These are phyloP conservation scores for Lepidothrix coronata DNA, from an alignment of 2,113 vertebrate species.

Conservation along the genomic window DNA sequence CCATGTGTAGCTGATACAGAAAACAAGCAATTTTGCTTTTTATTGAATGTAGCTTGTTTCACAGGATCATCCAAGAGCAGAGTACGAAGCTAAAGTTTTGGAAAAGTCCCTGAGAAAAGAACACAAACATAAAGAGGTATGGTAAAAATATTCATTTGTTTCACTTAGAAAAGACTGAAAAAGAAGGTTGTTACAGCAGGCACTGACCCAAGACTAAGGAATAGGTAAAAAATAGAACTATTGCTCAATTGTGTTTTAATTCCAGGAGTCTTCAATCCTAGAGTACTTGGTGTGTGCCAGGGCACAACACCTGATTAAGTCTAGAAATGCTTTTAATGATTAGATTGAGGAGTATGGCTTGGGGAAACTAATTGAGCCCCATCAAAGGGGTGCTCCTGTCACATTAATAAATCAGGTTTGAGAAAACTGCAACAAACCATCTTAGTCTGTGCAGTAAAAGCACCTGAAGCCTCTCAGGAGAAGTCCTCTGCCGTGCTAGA, in stretches of 20 bases:
- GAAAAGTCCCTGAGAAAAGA: slow-evolving; percentile 85
- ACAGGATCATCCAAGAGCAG: slow-evolving; percentile 89
- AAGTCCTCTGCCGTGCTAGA: not conserved
- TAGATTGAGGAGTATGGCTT: not conserved
- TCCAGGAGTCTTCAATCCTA: not conserved
- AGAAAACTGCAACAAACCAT: not conserved
- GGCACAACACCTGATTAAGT: not conserved
- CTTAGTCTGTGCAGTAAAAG: not conserved
- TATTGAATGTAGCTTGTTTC: not conserved
- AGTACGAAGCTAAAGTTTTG: slow-evolving; percentile 89
- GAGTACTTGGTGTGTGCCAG: not conserved
- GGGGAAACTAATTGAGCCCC: not conserved
- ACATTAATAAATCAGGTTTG: not conserved
- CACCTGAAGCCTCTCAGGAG: not conserved
- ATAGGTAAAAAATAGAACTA: not conserved
- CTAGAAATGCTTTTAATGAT: not conserved
- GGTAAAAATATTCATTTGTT: not conserved
- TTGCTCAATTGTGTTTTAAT: not conserved
- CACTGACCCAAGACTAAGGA: not conserved
- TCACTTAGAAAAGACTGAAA: not conserved
- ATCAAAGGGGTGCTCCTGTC: not conserved
- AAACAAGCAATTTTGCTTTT: not conserved
- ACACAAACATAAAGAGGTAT: slow-evolving; percentile 80
- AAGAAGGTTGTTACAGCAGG: not conserved
- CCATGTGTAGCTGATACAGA: not conserved